Conservation (phyloP, 2,888 invertebrate genomes). For the Ectemnius cavifrons region DNA sequence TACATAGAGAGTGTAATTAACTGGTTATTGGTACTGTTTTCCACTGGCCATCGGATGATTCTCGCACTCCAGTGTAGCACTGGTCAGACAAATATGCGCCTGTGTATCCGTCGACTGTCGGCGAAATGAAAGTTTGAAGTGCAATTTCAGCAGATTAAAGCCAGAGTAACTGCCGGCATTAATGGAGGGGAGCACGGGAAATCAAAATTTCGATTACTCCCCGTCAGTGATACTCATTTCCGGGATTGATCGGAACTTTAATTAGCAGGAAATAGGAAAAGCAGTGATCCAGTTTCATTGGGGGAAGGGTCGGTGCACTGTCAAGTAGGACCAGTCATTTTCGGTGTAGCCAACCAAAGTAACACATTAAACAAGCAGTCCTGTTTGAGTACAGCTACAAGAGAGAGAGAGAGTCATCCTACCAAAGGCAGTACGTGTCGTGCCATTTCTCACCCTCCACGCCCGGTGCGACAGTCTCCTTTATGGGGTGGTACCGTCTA, state of each 20-base stretch:
- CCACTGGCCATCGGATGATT: conserved; percentile 48
- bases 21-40: conserved; percentile 59
- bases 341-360: too few species aligned
- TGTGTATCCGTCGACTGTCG: conserved; percentile 18
- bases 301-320: too few species aligned
- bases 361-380: too few species aligned
- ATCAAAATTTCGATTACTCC: conserved; percentile 58
- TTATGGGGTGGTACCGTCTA: conserved; percentile 56
- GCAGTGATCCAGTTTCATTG: too few species aligned
- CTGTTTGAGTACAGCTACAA: conserved; percentile 43
- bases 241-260: conserved; percentile 51
- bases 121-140: conserved; percentile 59
- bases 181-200: conserved; percentile 37
- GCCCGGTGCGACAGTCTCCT: conserved; percentile 31
- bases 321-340: too few species aligned
- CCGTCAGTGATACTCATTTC: conserved; percentile 38
- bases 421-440: conserved; percentile 43
- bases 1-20: conserved; percentile 63
- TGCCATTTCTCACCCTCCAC: conserved; percentile 42
- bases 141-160: conserved; percentile 59
- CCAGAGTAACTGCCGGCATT: conserved; percentile 61
- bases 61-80: conserved; percentile 49
- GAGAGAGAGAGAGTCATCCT: conserved; percentile 13
- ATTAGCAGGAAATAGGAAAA: conserved; percentile 21
- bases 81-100: not conserved